These are phyloP conservation scores for Acrossocheilus wenchowensis DNA, from an alignment of 2,797 vertebrate species.

Conservation along the genomic window DNA sequence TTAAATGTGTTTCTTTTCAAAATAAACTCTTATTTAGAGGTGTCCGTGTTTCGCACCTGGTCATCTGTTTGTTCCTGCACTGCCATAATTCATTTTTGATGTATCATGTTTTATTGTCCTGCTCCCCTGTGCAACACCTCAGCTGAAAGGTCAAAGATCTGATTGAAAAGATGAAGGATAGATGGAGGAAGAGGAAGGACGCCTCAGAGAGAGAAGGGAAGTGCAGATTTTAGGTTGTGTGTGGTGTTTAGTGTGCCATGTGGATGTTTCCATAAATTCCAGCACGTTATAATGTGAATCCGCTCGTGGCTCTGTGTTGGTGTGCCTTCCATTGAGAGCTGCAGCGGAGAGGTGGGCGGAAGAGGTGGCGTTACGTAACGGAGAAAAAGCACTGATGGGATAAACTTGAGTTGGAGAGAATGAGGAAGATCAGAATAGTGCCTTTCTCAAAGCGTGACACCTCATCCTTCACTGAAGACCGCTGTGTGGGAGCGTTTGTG, in stretches of 20 bases:
- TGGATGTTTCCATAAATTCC: not conserved
- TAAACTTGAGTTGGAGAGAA: conserved; percentile 38
- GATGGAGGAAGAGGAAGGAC: not conserved
- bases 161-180: not conserved
- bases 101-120: conserved; percentile 11
- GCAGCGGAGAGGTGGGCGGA: conserved; percentile 54
- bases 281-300: conserved; percentile 28
- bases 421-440: conserved; percentile 24
- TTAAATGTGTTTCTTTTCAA: not conserved
- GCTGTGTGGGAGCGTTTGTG: conserved; percentile 48
- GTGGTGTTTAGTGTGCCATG: not conserved
- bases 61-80: not conserved
- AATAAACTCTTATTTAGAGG: not conserved
- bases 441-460: conserved; percentile 14
- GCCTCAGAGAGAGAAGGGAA: not conserved
- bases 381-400: conserved; percentile 74
- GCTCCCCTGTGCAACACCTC: conserved; percentile 6
- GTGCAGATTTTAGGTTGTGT: not conserved
- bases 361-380: conserved; percentile 76
- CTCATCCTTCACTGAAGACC: conserved; percentile 29
- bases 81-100: conserved; percentile 15
- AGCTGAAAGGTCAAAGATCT: conserved; percentile 25
- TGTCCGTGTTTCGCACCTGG: not conserved
- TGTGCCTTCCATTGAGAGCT: conserved; percentile 54
- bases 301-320: conserved; percentile 26